These are phyloP conservation scores for Rotaria socialis DNA, from an alignment of 2,888 invertebrate species.

Conservation along the genomic window DNA sequence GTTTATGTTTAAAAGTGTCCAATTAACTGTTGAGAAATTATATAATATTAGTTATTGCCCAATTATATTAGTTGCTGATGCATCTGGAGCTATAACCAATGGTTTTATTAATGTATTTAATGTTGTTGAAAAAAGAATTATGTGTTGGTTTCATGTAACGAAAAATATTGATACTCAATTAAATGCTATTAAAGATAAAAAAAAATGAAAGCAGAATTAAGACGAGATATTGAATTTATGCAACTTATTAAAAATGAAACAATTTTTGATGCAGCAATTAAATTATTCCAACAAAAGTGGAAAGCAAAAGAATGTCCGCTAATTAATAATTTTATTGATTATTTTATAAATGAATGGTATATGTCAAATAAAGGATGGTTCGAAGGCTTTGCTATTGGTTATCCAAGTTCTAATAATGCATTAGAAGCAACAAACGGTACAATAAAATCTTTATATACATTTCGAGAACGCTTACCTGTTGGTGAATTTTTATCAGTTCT, in stretches of 20 bases:
- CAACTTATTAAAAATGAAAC: conserved; percentile 37
- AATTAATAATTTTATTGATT: conserved; percentile 38
- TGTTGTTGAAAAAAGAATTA: conserved; percentile 36
- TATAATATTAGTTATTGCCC: too few species aligned
- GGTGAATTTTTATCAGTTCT: conserved; percentile 7
- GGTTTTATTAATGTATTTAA: conserved; percentile 36
- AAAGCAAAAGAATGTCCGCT: background rate
- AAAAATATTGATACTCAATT: conserved; percentile 35
- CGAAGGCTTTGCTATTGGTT: conserved; percentile 14
- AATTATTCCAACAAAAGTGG: conserved; percentile 41
- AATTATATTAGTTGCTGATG: conserved; percentile 36
- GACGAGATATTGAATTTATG: conserved; percentile 8
- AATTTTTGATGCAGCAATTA: conserved; percentile 23
- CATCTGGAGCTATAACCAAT: conserved; percentile 19
- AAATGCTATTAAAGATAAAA: conserved; percentile 35
- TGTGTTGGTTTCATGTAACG: conserved; percentile 39
- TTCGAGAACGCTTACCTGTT: background rate
- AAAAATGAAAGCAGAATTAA: conserved; percentile 25
- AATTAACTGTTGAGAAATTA: too few species aligned
- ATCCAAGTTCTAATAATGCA: conserved; percentile 39
- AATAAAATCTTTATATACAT: conserved; percentile 31
- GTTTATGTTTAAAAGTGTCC: too few species aligned
- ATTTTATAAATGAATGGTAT: conserved; percentile 33
- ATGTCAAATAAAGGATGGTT: conserved; percentile 32
- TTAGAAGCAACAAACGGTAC: conserved; percentile 9